phyloP scores from a whole-genome alignment of 2,797 vertebrate genomes.

The Carapus acus region DNA sequence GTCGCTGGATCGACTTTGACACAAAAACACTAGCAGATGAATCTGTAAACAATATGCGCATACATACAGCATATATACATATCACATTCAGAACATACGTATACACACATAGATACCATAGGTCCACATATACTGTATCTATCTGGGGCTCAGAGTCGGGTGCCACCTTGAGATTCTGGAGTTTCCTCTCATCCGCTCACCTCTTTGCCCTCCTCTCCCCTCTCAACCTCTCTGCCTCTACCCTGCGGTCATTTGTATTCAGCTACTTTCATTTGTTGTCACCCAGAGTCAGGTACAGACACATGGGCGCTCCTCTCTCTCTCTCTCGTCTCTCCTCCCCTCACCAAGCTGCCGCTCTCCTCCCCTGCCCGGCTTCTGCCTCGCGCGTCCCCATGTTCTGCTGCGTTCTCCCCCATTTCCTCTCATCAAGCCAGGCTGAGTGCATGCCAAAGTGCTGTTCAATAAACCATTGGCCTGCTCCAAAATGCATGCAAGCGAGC shows the following conservation, averaged over 20 bases:
- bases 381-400: constrained; percentile 8
- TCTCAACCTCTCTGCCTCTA: constrained; percentile 29
- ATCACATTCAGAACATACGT: too few relatives aligned
- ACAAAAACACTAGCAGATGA: background rate
- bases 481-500: constrained; percentile 35
- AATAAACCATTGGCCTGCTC: constrained; percentile 32
- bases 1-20: background rate
- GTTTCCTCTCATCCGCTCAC: constrained; percentile 8
- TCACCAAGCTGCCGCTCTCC: constrained; percentile 44
- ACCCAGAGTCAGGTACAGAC: constrained; percentile 47
- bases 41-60: background rate
- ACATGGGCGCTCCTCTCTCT: constrained; percentile 43
- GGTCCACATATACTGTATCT: too few relatives aligned
- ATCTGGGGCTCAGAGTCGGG: too few relatives aligned
- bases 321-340: too few relatives aligned
- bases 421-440: constrained; percentile 34
- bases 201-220: constrained; percentile 12
- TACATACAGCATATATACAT: too few relatives aligned
- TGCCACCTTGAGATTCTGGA: constrained; percentile 34
- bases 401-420: constrained; percentile 29
- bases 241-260: constrained; percentile 65
- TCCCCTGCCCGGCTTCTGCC: constrained; percentile 21
- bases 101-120: too few relatives aligned
- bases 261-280: constrained; percentile 64
- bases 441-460: constrained; percentile 19